Percentiles rank a stretch among this genome's conserved stretches.
Evolutionary conservation across 2,113 vertebrate species (phyloP).

Genomic region (Sphyrna mokarran): DNA sequence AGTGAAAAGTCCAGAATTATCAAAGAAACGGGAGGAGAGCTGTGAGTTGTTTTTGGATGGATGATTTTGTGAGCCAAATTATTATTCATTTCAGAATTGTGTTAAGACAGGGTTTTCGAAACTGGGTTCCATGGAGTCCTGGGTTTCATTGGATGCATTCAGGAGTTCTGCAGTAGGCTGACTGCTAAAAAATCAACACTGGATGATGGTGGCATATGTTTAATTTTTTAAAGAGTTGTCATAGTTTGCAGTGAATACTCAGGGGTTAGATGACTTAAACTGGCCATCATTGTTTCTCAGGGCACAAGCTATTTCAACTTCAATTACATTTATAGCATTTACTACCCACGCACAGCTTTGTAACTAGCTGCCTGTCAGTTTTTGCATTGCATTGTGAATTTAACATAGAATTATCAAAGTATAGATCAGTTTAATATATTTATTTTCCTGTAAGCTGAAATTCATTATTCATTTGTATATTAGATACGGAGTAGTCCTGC

Average conservation of each 20-base stretch:
- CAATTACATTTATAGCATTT: not conserved
- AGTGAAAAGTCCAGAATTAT: not conserved
- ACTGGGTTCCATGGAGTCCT: too few relatives aligned
- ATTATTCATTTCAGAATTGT: not conserved
- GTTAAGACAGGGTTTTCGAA: too few relatives aligned
- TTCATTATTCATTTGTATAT: not conserved
- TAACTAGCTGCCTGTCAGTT: not conserved
- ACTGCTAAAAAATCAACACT: not conserved
- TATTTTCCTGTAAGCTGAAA: not conserved
- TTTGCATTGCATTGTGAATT: not conserved
- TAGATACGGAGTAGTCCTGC: constrained; percentile 91
- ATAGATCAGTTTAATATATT: not conserved
- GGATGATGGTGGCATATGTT: not conserved
- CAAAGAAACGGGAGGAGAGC: not conserved
- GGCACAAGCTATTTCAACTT: not conserved
- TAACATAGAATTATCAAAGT: not conserved
- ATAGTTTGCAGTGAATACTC: not conserved
- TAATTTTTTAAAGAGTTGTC: not conserved
- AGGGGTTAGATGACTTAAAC: not conserved
- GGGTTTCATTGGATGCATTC: too few relatives aligned
- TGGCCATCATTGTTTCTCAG: not conserved
- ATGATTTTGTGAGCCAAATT: not conserved
- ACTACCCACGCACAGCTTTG: not conserved
- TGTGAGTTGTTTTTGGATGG: not conserved
- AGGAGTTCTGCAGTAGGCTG: too few relatives aligned